Evolutionary conservation across 2,797 vertebrate species (phyloP), one percentile per base, ranked within the genome.

Genomic region (Macroramphosus scolopax): DNA sequence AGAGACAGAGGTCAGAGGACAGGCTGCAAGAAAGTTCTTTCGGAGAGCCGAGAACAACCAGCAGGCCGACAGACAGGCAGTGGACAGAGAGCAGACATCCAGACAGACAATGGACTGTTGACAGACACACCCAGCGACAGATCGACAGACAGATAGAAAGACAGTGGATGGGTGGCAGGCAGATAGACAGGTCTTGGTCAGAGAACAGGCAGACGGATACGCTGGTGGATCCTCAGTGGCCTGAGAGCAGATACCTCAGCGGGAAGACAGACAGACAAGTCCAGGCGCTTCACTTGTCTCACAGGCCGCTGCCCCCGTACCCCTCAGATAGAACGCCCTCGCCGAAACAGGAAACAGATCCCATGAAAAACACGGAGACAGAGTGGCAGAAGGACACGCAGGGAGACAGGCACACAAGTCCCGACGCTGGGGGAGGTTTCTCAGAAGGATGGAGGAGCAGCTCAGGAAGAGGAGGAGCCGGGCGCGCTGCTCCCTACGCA

Each of bases 71-170:
- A 5, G 79, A 85, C 33, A 69, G 63, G 38, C 68, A 65, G 68
- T 68, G 70, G 73, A 72, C 73, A 0, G 84, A 82, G 46, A 71
- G 67, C 30, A 79, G 75, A 41, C 72, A 81, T 28, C 0, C 60
- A 42, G 84, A 83, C 38, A 81, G 77, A 60, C 85, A 88, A 68
- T 87, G 87, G 85, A 88, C 87, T 0, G 78, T 85, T 13, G 86
- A 88, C 52, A 68, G 75, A 63, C 83, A 89, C 37, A 86, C 83
- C 1, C 87, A 89, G 62, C 43, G 86, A 30, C 85, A 85, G 77
- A 87, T 86, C 14, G 82, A 85, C 78, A 76, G 85, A 12, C 86
- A 87, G 63, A 85, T 86, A 42, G 87, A 87, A 17, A 70, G 75
- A 13, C 84, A 87, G 78, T 83, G 83, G 80, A 60, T 83, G 26